Conservation (phyloP, 2,113 vertebrate genomes). For the Atherinomorus stipes region DNA sequence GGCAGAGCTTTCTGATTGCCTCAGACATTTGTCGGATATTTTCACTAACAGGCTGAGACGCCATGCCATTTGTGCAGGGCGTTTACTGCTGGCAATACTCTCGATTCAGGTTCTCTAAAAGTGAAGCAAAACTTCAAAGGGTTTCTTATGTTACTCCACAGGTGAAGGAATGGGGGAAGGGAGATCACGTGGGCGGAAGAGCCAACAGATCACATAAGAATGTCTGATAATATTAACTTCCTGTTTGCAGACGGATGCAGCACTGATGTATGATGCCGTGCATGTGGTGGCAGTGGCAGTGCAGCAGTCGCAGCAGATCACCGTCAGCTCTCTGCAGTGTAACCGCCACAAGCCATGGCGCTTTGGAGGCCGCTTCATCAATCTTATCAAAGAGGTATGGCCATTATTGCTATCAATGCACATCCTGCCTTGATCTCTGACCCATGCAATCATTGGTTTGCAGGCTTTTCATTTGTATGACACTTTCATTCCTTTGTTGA, state of each 20-base stretch:
- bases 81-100: slow-evolving; percentile 48
- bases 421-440: slow-evolving; percentile 37
- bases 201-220: slow-evolving; percentile 42
- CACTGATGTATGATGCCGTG: slow-evolving; percentile 97
- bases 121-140: slow-evolving; percentile 37
- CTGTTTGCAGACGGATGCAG: slow-evolving; percentile 91
- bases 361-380: slow-evolving; percentile 95
- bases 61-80: slow-evolving; percentile 55
- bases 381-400: slow-evolving; percentile 95
- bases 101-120: slow-evolving; percentile 52
- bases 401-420: slow-evolving; percentile 5
- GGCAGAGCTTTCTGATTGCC: slow-evolving; percentile 57
- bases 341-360: slow-evolving; percentile 98
- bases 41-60: slow-evolving; percentile 67
- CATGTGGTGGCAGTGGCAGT: slow-evolving; percentile 97
- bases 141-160: slow-evolving; percentile 27
- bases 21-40: slow-evolving; percentile 57
- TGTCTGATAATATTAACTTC: slow-evolving; percentile 35
- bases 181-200: slow-evolving; percentile 41
- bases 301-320: slow-evolving; percentile 98
- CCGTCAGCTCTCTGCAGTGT: slow-evolving; percentile 97
- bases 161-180: slow-evolving; percentile 39
- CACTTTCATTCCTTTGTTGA: slow-evolving; percentile 2
- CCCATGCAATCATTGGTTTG: background rate
- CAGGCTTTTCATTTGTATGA: background rate